Base-by-base conservation (phyloP, 2,888 invertebrate genomes). In the Quadriops clusia region DNA sequence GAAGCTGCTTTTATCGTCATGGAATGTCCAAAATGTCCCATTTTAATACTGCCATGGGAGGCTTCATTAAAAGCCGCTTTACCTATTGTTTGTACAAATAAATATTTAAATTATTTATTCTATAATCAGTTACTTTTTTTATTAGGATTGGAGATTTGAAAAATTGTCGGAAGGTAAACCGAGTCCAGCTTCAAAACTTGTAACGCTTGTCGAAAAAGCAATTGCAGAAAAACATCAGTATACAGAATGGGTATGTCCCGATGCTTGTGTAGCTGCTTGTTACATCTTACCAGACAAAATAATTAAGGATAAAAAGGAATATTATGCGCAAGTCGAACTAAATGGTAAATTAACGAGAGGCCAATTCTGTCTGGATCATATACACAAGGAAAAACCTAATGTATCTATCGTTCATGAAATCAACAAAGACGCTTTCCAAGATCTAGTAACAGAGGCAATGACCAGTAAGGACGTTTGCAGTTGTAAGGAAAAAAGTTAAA, bases 1-100 rank as follows among this genome's bases (percentile, higher is more conserved):
- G 85, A 86, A 56, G 77, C 83, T 3, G 83, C 78, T 0, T 64
- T 73, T 43, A 72, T 81, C 26, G 73, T 79, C n/a, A 56, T 85
- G n/a, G 60, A 67, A 14, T 67, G 66, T 42, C 60, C 71, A 17
- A 56, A 53, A 23, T 63, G 62, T 31, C 74, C 74, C 7, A 61
- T 80, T 2, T 67, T 62, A 27, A 53, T 83, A 13, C 50, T 80
- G 4, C 76, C 82, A 1, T 83, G 79, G 80, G 84, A 85, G 53
- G 60, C 74, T 1, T 71, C 72, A 41, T 44, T 65, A 15, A 53
- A 56, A 11, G 46, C n/a, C n/a, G n/a, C n/a, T n/a, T n/a, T n/a
- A n/a, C n/a, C n/a, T n/a, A n/a, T n/a, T n/a, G n/a, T n/a, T n/a
- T n/a, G n/a, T n/a, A n/a, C n/a, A n/a, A n/a, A n/a, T n/a, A n/a